phyloP scores from a whole-genome alignment of 2,797 vertebrate species.

The Gila robusta region DNA sequence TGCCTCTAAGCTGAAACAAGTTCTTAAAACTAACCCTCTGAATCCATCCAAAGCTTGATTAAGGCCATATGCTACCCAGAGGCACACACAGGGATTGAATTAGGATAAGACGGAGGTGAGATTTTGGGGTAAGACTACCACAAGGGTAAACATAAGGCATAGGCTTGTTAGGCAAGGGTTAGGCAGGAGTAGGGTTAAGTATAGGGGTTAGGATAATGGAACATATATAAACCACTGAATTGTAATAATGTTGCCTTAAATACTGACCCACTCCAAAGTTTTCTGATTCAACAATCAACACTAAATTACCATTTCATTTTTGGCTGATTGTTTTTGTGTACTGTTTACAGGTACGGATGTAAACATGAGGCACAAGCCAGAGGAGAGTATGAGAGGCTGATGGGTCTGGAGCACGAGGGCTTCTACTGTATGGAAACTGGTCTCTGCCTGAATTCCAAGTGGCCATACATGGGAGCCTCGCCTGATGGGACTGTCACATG shows the following conservation, averaged over 20 bases:
- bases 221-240: conserved; percentile 24
- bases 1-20: conserved; percentile 30
- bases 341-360: too few relatives aligned
- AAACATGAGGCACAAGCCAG: too few relatives aligned
- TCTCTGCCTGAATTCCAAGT: too few relatives aligned
- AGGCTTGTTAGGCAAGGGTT: conserved; percentile 16
- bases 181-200: conserved; percentile 19
- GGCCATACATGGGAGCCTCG: too few relatives aligned
- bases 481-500: too few relatives aligned
- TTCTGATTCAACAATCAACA: too few relatives aligned
- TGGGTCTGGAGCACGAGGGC: too few relatives aligned
- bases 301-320: too few relatives aligned
- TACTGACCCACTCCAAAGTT: background rate
- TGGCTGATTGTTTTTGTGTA: too few relatives aligned
- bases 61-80: conserved; percentile 38
- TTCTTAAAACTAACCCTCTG: conserved; percentile 7
- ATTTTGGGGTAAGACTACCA: conserved; percentile 31
- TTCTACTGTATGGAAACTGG: too few relatives aligned
- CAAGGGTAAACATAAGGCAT: conserved; percentile 4
- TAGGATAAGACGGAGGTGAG: conserved; percentile 21
- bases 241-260: conserved; percentile 14
- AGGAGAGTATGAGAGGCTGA: too few relatives aligned
- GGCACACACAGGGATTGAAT: conserved; percentile 31
- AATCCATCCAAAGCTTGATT: conserved; percentile 17
- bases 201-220: conserved; percentile 19